These are phyloP conservation scores for Dromiciops gliroides DNA, from an alignment of 2,113 vertebrate genomes.

Conservation along the genomic window DNA sequence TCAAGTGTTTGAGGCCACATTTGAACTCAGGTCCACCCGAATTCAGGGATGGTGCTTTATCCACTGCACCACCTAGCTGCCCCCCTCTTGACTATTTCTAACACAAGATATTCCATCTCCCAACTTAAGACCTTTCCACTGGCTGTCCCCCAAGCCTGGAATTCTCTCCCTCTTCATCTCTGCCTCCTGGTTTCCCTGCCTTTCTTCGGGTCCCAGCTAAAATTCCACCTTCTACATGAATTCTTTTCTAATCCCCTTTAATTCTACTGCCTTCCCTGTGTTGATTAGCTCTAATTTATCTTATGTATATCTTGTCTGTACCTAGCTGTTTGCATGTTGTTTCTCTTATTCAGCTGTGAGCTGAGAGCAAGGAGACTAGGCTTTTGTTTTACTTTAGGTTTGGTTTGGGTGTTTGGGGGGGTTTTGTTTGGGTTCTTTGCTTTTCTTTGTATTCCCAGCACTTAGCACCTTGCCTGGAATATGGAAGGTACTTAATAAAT, in stretches of 20 bases:
- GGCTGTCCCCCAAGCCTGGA: not conserved
- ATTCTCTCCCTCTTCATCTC: not conserved
- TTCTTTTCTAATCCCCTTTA: not conserved
- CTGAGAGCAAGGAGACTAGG: not conserved
- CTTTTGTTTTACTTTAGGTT: not conserved
- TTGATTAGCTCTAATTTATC: not conserved
- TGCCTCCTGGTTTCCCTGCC: not conserved
- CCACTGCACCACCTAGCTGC: too few species aligned
- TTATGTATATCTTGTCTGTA: not conserved
- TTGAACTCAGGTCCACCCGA: too few species aligned
- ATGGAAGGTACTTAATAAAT: not conserved
- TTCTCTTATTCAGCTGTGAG: not conserved
- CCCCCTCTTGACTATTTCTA: not conserved
- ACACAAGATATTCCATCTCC: not conserved
- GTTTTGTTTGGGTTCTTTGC: not conserved
- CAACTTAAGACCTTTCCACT: not conserved
- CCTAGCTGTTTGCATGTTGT: not conserved
- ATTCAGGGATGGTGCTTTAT: too few species aligned
- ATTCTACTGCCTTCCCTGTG: not conserved
- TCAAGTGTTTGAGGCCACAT: too few species aligned
- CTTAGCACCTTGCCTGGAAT: not conserved
- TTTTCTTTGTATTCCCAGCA: not conserved
- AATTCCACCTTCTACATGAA: not conserved
- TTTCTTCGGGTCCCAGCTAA: not conserved
- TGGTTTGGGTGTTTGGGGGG: too few species aligned